A percentile compares a stretch with the other conserved stretches of the same genome.
Evolutionary conservation across 2,113 vertebrate species (phyloP).

Genomic region (Cyanistes caeruleus): DNA sequence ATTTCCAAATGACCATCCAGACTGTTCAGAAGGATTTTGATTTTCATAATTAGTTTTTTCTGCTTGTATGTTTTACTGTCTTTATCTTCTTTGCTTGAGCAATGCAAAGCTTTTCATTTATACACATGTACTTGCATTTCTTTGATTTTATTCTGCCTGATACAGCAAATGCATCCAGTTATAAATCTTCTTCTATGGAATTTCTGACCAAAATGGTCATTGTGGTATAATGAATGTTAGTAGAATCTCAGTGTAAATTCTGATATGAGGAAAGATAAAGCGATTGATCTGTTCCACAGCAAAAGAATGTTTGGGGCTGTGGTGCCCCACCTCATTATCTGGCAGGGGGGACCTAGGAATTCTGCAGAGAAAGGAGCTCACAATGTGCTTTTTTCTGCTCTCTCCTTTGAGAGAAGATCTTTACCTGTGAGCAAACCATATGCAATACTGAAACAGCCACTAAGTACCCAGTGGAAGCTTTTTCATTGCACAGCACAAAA

Average conservation of each 20-base stretch:
- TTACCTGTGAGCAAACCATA: neutral
- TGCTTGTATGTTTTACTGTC: neutral
- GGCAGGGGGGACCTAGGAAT: neutral
- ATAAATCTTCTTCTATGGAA: neutral
- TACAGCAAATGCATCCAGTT: neutral
- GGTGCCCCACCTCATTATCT: neutral
- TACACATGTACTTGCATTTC: neutral
- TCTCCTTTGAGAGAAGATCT: neutral
- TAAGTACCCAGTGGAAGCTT: neutral
- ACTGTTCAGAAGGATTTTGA: slow-evolving; percentile 16
- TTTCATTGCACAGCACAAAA: neutral
- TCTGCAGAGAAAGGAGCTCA: neutral
- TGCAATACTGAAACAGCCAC: neutral
- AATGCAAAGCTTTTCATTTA: neutral
- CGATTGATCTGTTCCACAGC: neutral
- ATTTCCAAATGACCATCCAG: slow-evolving; percentile 34
- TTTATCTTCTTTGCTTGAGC: slow-evolving; percentile 20
- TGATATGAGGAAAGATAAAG: neutral
- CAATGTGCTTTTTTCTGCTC: accelerated
- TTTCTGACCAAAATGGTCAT: neutral
- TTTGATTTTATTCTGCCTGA: neutral
- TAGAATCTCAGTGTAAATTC: neutral
- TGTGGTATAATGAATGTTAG: neutral
- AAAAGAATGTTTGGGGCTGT: neutral
- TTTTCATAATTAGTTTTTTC: slow-evolving; percentile 29